A percentile compares a stretch with the other conserved stretches of the same genome.
phyloP scores from a whole-genome alignment of 2,113 vertebrate species.

The Chascanopsetta lugubris region DNA sequence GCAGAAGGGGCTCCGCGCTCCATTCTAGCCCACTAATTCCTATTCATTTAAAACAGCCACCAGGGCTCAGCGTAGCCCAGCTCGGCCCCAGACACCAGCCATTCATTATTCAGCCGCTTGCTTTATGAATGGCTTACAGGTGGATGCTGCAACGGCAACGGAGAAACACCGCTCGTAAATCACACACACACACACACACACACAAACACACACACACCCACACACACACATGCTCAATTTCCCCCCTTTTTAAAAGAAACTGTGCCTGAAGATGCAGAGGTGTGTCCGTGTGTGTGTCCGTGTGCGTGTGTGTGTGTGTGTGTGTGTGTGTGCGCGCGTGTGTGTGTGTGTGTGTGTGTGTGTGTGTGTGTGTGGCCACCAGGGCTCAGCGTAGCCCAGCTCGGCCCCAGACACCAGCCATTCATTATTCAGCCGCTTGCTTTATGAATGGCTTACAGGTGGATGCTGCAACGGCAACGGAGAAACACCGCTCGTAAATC shows the following conservation, averaged over 20 bases:
- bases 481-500: conserved; percentile 90
- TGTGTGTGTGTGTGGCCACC: too few relatives aligned
- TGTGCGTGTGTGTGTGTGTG: too few relatives aligned
- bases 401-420: conserved; percentile 82
- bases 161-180: conserved; percentile 89
- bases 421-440: conserved; percentile 97
- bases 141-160: conserved; percentile 82
- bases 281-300: too few relatives aligned
- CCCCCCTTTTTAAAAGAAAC: not conserved
- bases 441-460: conserved; percentile 99
- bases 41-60: conserved; percentile 94
- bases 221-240: not conserved
- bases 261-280: conserved; percentile 54
- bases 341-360: too few relatives aligned
- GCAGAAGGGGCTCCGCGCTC: conserved; percentile 35
- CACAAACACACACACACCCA: conserved; percentile 24
- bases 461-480: conserved; percentile 80
- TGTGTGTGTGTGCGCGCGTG: too few relatives aligned
- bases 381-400: conserved; percentile 81
- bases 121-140: conserved; percentile 99
- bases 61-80: conserved; percentile 81
- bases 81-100: conserved; percentile 80
- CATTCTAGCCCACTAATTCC: conserved; percentile 87
- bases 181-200: conserved; percentile 73
- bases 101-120: conserved; percentile 98